Conservation (phyloP, 2,113 vertebrate species). For the Poeciliopsis turrubarensis region DNA sequence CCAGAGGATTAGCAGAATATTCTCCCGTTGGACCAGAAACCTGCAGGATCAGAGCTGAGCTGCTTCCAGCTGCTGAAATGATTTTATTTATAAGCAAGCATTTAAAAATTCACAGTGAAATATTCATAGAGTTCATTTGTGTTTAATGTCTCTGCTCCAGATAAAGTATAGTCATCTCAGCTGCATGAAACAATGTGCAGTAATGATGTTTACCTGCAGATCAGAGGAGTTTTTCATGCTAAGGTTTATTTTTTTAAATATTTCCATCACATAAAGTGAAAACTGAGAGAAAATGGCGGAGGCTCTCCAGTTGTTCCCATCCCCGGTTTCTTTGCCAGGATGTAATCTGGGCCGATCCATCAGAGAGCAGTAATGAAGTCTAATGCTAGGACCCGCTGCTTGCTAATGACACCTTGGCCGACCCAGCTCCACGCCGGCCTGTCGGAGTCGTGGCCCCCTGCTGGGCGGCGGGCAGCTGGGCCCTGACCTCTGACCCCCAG, state of each 20-base stretch:
- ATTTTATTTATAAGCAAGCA: constrained; percentile 53
- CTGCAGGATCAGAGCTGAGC: constrained; percentile 33
- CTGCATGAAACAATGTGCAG: background rate
- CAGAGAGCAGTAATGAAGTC: constrained; percentile 77
- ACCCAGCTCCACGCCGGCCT: constrained; percentile 40
- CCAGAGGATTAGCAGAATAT: constrained; percentile 9
- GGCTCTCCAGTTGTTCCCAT: constrained; percentile 53
- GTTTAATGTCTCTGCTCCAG: constrained; percentile 39
- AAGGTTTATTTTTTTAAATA: background rate
- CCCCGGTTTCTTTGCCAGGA: constrained; percentile 54
- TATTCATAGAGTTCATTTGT: constrained; percentile 56
- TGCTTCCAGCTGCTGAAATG: constrained; percentile 18
- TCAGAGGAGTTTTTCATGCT: background rate
- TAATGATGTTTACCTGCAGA: background rate
- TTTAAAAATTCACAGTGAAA: constrained; percentile 65
- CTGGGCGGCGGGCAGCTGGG: constrained; percentile 63
- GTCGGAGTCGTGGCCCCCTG: constrained; percentile 46
- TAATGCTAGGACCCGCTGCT: constrained; percentile 76
- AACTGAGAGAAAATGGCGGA: background rate
- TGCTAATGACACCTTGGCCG: constrained; percentile 72
- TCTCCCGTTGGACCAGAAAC: constrained; percentile 1
- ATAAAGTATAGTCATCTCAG: background rate
- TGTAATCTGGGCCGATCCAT: constrained; percentile 76
- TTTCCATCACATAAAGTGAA: constrained; percentile 8
- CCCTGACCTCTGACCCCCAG: constrained; percentile 63